Evolutionary conservation across 1,140 invertebrate genomes (phyloP), one percentile per base, ranked within the genome.

Genomic region (Nephila pilipes): DNA sequence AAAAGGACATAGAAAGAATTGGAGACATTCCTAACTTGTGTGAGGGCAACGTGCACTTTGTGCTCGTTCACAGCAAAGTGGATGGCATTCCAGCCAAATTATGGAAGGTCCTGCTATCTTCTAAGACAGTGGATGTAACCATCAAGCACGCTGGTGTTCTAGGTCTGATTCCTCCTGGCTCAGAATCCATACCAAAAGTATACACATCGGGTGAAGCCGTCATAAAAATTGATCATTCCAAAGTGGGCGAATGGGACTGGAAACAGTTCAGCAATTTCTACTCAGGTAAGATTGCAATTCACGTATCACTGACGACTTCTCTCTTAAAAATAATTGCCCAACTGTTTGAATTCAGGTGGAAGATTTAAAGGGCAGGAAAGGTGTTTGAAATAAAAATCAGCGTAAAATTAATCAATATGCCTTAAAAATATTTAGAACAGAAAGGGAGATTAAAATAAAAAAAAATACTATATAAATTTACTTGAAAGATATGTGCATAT

Each of bases 151-250:
- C 87, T 2, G 36, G n/a, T 14, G 18, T 93, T 0, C 12, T 69
- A 54, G 85, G 87, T 18, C 32, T 93, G 20, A 22, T 93, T 18
- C 36, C 75, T 12, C 75, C 85, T n/a, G 92, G 80, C 0, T 14
- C 10, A 2, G 92, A 89, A 14, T n/a, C 25, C 16, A 65, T 93
- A 2, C 92, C 36, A 46, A 81, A 89, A 16, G 75, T 65, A 2
- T 89, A 81, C 20, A 88, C 92, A 0, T 38, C 92, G 3, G 87
- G 85, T n/a, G 18, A 25, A 2, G 92, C 92, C 2, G 87, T 83
- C 22, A 93, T 93, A 25, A 93, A 93, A 36, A 22, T 93, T 16
- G 92, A 88, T 65, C 85, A 93, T 63, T 46, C 85, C 5, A 93
- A 83, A 69, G 85, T 93, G 16, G 81, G 16, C 3, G 65, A 93